Conservation (phyloP, 2,113 vertebrate species). For the Tamias sibiricus region DNA sequence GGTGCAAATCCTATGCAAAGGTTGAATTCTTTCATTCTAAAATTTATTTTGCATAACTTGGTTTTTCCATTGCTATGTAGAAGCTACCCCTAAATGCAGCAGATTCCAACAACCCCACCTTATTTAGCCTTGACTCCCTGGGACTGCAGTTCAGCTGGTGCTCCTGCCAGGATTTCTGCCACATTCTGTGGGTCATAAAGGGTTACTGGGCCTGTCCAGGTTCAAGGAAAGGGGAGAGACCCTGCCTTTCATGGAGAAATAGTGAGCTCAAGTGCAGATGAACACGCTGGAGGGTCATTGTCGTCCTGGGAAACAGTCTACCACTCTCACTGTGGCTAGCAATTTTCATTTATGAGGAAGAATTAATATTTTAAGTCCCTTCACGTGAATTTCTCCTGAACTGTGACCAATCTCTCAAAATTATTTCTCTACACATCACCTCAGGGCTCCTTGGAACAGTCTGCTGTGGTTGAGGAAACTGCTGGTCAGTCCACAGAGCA, state of each 20-base stretch:
- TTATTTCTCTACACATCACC: not conserved
- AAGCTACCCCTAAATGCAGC: no score
- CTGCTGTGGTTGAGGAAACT: not conserved
- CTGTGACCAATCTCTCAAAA: not conserved
- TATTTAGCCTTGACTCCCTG: not conserved
- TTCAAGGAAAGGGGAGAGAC: not conserved
- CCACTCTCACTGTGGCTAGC: rapidly evolving
- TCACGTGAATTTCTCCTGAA: not conserved
- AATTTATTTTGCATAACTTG: not conserved
- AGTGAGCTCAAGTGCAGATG: not conserved
- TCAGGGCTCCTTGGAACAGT: not conserved
- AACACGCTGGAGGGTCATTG: rapidly evolving
- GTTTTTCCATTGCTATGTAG: not conserved
- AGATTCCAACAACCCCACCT: no score
- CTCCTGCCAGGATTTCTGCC: not conserved
- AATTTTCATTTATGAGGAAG: not conserved
- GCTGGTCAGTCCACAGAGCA: not conserved
- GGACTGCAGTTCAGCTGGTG: not conserved
- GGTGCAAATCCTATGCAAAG: not conserved
- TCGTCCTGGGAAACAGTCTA: rapidly evolving
- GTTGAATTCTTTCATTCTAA: not conserved
- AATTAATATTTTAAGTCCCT: no score
- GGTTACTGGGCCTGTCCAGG: rapidly evolving
- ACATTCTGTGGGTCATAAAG: not conserved
- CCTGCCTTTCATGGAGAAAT: rapidly evolving